phyloP scores from a whole-genome alignment of 1,140 invertebrate genomes.

The Himalopsyche phryganea region DNA sequence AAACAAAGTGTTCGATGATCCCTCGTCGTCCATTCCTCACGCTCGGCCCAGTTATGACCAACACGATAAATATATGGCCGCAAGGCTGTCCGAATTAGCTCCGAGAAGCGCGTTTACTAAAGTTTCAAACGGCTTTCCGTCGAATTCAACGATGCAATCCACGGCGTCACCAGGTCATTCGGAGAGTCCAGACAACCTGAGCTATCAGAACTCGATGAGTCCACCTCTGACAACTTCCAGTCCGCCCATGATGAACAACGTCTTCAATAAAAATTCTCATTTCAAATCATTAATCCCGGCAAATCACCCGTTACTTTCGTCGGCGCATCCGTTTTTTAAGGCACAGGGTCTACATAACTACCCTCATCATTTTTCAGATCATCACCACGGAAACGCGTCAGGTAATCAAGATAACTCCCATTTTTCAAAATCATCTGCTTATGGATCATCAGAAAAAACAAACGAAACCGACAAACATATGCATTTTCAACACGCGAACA shows the following conservation, averaged over 20 bases:
- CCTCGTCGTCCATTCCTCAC: slow-evolving; percentile 53
- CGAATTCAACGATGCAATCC: slow-evolving; percentile 23
- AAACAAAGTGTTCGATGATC: slow-evolving; percentile 60
- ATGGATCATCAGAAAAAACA: slow-evolving; percentile 6
- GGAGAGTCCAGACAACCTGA: slow-evolving; percentile 68
- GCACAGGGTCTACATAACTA: slow-evolving; percentile 46
- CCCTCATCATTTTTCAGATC: slow-evolving; percentile 52
- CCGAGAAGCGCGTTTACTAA: slow-evolving; percentile 77
- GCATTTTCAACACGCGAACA: slow-evolving; percentile 41
- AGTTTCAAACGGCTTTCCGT: slow-evolving; percentile 53
- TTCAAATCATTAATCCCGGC: slow-evolving; percentile 48
- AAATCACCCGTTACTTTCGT: slow-evolving; percentile 47
- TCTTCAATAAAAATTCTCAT: slow-evolving; percentile 42
- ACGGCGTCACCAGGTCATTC: slow-evolving; percentile 62
- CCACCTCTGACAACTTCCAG: slow-evolving; percentile 59
- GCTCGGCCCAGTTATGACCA: slow-evolving; percentile 47
- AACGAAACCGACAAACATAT: slow-evolving; percentile 37
- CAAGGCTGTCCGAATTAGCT: slow-evolving; percentile 44
- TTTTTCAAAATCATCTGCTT: slow-evolving; percentile 21
- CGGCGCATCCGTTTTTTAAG: slow-evolving; percentile 54
- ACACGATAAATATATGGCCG: slow-evolving; percentile 40
- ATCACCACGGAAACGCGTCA: slow-evolving; percentile 33
- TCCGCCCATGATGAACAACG: slow-evolving; percentile 41
- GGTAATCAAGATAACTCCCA: slow-evolving; percentile 39
- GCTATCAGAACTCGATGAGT: slow-evolving; percentile 73